These are phyloP conservation scores for Phragmatobia fuliginosa DNA, from an alignment of 2,888 invertebrate species.

Conservation along the genomic window DNA sequence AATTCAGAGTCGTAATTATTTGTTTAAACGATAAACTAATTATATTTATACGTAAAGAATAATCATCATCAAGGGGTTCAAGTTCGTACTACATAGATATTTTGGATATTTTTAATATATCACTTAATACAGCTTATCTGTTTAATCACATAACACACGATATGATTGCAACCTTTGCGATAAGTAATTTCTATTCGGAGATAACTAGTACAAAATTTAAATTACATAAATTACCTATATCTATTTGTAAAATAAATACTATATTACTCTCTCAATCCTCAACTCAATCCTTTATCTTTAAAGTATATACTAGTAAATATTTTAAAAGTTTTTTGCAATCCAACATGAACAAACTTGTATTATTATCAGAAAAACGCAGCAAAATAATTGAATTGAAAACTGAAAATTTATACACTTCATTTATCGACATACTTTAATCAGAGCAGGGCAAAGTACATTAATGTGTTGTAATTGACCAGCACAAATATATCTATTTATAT, in stretches of 20 bases:
- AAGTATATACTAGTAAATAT: background rate
- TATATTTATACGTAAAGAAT: background rate
- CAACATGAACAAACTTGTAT: no score
- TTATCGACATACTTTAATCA: background rate
- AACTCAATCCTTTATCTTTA: background rate
- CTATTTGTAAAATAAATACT: no score
- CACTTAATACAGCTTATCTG: slow-evolving; percentile 10
- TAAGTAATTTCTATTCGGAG: background rate
- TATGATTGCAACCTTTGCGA: background rate
- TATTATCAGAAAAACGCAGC: background rate
- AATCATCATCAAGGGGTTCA: background rate
- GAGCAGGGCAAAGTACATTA: no score
- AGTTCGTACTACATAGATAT: slow-evolving; percentile 10
- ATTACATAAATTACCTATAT: no score
- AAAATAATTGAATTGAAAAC: background rate
- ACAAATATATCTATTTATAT: background rate
- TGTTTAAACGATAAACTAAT: background rate
- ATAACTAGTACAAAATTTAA: no score
- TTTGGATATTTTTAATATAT: slow-evolving; percentile 21
- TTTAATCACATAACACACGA: background rate
- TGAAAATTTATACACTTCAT: background rate
- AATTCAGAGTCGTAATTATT: background rate
- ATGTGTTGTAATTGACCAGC: no score
- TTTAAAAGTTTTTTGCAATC: background rate
- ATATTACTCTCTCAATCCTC: no score